Base-by-base conservation (phyloP, 2,113 vertebrate genomes). In the Cricetomys ansorgei region DNA sequence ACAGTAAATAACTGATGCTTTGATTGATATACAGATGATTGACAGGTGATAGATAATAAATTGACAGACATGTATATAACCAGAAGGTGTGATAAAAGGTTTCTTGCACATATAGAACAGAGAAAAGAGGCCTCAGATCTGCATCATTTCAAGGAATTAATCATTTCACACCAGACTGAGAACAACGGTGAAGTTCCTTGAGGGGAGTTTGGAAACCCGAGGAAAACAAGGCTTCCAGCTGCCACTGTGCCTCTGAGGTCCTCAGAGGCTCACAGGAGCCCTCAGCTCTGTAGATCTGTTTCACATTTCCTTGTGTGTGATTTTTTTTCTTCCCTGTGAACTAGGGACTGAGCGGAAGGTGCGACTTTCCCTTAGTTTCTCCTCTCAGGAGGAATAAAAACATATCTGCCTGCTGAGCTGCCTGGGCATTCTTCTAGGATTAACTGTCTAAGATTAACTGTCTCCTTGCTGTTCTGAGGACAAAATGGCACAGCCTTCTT, bases 391-490 rank as follows among this genome's bases (percentile, higher is more conserved):
- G 97, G 83, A 94, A 96, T 76, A 73, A 87, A 97, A 98, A 97
- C 96, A 95, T 81, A 92, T 96, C 91, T 70, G 92, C 91, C 93
- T 43, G 85, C 92, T n/a, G 37, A 96, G 90, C 76, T 89, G 85
- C 80, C 81, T 94, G 89, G 64, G 67, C 5, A 73, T 43, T 93
- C 89, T 76, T 93, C 73, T 53, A 43, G 64, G 15, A 17, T 69
- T 92, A n/a, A n/a, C n/a, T n/a, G n/a, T n/a, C n/a, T n/a, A 73
- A 97, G 62, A 94, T 97, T 97, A 97, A 98, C 98, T 93, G 57
- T 92, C 76, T 97, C 88, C 3, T 21, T 89, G 70, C 70, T 88
- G 53, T 65, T 65, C 45, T 15, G 17, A 11, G 48, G 83, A 4
- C 0, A 3, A 64, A 64, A 64, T 0, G 0, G 17, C 16, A 8